A percentile compares a stretch with the other conserved stretches of the same genome.
Conservation (phyloP, 1,140 invertebrate genomes). For the Halyomorpha halys region DNA sequence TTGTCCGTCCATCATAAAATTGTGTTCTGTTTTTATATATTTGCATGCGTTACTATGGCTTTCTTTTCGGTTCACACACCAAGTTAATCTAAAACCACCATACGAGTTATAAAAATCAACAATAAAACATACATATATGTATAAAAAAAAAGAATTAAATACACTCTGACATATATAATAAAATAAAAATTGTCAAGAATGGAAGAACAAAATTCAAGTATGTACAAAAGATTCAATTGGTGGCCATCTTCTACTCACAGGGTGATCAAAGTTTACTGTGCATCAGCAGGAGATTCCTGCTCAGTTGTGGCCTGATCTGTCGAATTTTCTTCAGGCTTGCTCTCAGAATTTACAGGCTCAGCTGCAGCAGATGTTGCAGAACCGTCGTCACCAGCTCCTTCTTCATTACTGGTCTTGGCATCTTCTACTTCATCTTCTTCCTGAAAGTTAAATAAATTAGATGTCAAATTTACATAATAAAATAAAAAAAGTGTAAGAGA, state of each 20-base stretch:
- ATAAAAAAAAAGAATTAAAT: too few species aligned
- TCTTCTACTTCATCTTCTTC: constrained; percentile 10
- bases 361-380: constrained; percentile 6
- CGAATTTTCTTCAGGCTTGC: constrained; percentile 19
- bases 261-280: constrained; percentile 14
- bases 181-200: too few species aligned
- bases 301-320: constrained; percentile 13
- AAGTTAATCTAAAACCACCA: too few species aligned
- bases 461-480: too few species aligned
- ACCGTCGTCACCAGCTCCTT: constrained; percentile 11
- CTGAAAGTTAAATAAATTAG: not conserved
- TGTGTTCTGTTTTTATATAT: not conserved
- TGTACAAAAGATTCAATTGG: too few species aligned
- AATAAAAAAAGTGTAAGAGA: too few species aligned
- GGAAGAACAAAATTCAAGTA: too few species aligned
- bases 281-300: not conserved
- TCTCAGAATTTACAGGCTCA: constrained; percentile 13
- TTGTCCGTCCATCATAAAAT: not conserved
- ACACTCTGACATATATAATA: too few species aligned
- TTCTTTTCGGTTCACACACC: too few species aligned
- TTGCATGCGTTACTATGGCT: too few species aligned
- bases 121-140: too few species aligned
- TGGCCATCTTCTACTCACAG: not conserved
- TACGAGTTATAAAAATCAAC: too few species aligned
- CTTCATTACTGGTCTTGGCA: constrained; percentile 6